Evolutionary conservation across 1,140 invertebrate species (phyloP).

Genomic region (Bombus haemorrhoidalis): DNA sequence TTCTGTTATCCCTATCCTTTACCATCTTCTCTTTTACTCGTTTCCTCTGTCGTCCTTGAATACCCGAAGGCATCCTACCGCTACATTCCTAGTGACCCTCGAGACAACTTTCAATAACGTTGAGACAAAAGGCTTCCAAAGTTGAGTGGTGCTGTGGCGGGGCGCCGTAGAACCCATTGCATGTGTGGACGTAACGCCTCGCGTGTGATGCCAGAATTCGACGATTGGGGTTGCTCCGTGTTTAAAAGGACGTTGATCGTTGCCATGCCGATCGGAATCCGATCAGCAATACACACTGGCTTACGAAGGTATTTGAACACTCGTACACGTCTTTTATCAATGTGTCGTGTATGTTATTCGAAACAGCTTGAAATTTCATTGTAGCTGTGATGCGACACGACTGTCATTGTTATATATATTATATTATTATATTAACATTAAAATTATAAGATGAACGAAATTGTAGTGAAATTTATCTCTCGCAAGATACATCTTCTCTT

Average conservation of each 20-base stretch:
- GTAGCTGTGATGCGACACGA: no score
- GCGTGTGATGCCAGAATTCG: neutral
- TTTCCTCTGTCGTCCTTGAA: constrained; percentile 56
- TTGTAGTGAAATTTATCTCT: no score
- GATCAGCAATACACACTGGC: no score
- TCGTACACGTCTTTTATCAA: no score
- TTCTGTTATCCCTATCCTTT: constrained; percentile 46
- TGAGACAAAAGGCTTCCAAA: constrained; percentile 69
- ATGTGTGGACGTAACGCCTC: constrained; percentile 5
- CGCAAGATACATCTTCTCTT: no score
- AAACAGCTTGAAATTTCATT: no score
- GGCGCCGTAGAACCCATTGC: neutral
- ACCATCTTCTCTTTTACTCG: constrained; percentile 16
- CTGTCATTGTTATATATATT: no score
- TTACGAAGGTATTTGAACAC: neutral
- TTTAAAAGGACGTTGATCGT: neutral
- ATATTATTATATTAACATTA: no score
- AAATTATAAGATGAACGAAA: no score
- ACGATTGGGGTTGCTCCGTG: neutral
- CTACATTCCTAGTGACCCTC: constrained; percentile 79
- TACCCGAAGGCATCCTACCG: constrained; percentile 66
- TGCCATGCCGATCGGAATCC: neutral
- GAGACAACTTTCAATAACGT: constrained; percentile 74
- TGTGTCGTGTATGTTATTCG: neutral
- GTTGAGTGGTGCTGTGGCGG: constrained; percentile 49